Evolutionary conservation across 2,888 invertebrate species (phyloP), one percentile per base, ranked within the genome.

Genomic region (Thyatira batis): DNA sequence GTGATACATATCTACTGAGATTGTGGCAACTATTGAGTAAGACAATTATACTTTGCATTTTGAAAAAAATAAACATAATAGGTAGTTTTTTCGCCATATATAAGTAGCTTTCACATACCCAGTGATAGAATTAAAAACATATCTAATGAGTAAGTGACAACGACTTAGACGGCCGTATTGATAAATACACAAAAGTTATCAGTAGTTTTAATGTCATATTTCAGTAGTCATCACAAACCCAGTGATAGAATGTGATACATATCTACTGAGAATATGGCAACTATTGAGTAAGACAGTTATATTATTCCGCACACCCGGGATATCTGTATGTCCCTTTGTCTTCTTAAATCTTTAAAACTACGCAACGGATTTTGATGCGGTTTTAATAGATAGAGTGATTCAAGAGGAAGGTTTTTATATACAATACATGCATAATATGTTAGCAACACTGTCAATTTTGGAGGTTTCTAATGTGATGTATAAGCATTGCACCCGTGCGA

Each of bases 231-330:
- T 63, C 62, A 61, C 28, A 55, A 25, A 57, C 60, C 66, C 65
- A 72, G 67, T 67, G 68, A 63, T 61, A 64, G 62, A 65, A 55
- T 57, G 23, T 39, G n/a, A n/a, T 45, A 61, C 66, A 55, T 73
- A 63, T 52, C 55, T 13, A 60, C 60, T 57, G 52, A 23, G 23
- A 23, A 23, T 23, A 6, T 23, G 23, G 23, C 23, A 23, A 23
- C 23, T 23, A 23, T 6, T 23, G 23, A 23, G 6, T 6, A 23
- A 23, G 23, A 6, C 23, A 23, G 23, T 6, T 6, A 23, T 23
- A 23, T 23, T 23, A n/a, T n/a, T n/a, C n/a, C n/a, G n/a, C n/a
- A n/a, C n/a, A n/a, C n/a, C n/a, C n/a, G n/a, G n/a, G n/a, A n/a
- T n/a, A n/a, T n/a, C n/a, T n/a, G n/a, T n/a, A n/a, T n/a, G n/a